Percentiles rank a stretch among this genome's conserved stretches.
These are phyloP conservation scores for Colostygia pectinataria DNA, from an alignment of 2,888 invertebrate species.

Conservation along the genomic window DNA sequence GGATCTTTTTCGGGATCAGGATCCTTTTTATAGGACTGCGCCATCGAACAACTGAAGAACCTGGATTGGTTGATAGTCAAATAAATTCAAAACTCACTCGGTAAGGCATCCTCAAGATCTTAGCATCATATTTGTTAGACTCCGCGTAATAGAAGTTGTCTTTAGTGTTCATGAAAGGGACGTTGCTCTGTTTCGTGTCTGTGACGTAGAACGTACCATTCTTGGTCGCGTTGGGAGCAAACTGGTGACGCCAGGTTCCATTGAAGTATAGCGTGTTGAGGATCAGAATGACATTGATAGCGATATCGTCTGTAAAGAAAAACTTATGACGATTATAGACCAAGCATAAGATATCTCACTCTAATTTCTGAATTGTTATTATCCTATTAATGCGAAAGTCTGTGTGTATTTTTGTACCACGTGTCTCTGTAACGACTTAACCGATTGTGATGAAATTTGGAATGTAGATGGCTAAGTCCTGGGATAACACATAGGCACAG, in stretches of 20 bases:
- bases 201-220: conserved; percentile 84
- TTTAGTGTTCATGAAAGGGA: conserved; percentile 87
- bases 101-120: conserved; percentile 89
- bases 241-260: conserved; percentile 89
- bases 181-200: conserved; percentile 66
- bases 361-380: no score
- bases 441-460: no score
- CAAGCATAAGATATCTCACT: no score
- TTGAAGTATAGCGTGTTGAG: conserved; percentile 92
- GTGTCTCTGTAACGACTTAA: no score
- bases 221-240: conserved; percentile 84
- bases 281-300: conserved; percentile 85
- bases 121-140: conserved; percentile 85
- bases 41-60: no score
- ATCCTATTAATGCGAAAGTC: no score
- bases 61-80: background rate
- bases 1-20: no score
- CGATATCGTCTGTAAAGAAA: conserved; percentile 79
- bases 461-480: no score
- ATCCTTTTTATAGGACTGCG: no score
- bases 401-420: no score
- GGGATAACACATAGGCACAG: no score
- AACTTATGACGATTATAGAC: no score
- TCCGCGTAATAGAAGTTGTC: conserved; percentile 86
- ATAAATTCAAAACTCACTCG: conserved; percentile 69